Conservation (phyloP, 2,113 vertebrate species). For the Pterocles gutturalis region DNA sequence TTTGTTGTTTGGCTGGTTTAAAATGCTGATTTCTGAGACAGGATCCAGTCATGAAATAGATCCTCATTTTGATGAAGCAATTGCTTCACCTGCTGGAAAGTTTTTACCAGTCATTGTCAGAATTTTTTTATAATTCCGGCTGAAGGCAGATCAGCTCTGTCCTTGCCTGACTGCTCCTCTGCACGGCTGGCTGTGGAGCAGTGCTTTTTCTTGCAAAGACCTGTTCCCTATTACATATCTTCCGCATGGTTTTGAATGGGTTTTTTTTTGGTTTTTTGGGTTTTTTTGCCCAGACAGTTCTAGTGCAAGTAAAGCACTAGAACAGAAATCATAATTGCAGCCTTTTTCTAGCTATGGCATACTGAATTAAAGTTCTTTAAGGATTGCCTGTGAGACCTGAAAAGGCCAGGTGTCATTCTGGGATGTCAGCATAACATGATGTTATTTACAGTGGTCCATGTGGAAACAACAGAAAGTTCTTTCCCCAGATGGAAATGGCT, state of each 20-base stretch:
- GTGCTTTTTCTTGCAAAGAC: not conserved
- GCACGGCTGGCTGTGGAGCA: not conserved
- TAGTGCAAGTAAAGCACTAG: not conserved
- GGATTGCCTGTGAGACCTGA: not conserved
- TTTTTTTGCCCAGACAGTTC: not conserved
- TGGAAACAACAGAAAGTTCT: not conserved
- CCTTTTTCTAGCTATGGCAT: too few species aligned
- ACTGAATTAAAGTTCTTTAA: not conserved
- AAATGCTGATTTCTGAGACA: slow-evolving; percentile 14
- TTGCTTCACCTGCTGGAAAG: not conserved
- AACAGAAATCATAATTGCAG: not conserved
- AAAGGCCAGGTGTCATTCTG: not conserved
- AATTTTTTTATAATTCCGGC: not conserved
- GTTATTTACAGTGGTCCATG: not conserved
- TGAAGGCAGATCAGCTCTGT: not conserved
- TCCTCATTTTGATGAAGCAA: not conserved
- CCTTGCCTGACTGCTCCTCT: not conserved
- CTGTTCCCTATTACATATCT: not conserved
- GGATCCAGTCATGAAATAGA: not conserved
- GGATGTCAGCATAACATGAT: rapidly evolving
- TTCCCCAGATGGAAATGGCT: not conserved
- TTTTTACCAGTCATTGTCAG: not conserved
- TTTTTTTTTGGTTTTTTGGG: not conserved
- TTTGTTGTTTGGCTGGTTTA: not conserved
- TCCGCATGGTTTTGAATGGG: not conserved